These are phyloP conservation scores for Coendou prehensilis DNA, from an alignment of 2,797 vertebrate genomes.

Conservation along the genomic window DNA sequence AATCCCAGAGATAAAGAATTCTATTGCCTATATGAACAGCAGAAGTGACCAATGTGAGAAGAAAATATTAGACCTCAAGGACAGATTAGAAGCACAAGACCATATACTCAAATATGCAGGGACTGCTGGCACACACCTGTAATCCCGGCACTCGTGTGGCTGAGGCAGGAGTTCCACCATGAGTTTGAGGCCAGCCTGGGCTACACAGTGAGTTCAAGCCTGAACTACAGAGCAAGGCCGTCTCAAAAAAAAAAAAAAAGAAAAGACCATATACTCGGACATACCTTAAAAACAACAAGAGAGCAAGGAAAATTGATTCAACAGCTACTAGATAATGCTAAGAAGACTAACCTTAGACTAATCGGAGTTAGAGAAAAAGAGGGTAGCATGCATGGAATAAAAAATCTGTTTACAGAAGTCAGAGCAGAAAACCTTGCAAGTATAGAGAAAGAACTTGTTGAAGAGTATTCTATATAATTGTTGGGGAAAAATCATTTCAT, in stretches of 20 bases:
- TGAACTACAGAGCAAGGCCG: background rate
- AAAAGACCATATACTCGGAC: background rate
- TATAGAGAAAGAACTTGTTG: background rate
- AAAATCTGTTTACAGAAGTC: background rate
- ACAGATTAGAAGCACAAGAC: background rate
- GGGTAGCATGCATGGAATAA: background rate
- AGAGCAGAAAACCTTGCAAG: background rate
- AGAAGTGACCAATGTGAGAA: background rate
- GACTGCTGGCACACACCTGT: background rate
- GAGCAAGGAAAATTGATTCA: background rate
- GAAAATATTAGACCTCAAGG: background rate
- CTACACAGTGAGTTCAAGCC: background rate
- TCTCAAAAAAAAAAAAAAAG: background rate
- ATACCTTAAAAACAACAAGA: background rate
- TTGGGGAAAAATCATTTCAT: background rate
- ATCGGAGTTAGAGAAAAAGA: background rate
- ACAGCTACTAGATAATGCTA: background rate
- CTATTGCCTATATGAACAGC: background rate
- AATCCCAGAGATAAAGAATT: background rate
- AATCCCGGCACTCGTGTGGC: background rate
- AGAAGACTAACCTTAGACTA: background rate
- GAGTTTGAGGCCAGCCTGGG: background rate
- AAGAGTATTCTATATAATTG: background rate
- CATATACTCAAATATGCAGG: background rate
- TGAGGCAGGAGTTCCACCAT: background rate